A percentile compares a stretch with the other conserved stretches of the same genome.
These are phyloP conservation scores for Thalassarche chlororhynchos DNA, from an alignment of 2,113 vertebrate genomes.

Conservation along the genomic window DNA sequence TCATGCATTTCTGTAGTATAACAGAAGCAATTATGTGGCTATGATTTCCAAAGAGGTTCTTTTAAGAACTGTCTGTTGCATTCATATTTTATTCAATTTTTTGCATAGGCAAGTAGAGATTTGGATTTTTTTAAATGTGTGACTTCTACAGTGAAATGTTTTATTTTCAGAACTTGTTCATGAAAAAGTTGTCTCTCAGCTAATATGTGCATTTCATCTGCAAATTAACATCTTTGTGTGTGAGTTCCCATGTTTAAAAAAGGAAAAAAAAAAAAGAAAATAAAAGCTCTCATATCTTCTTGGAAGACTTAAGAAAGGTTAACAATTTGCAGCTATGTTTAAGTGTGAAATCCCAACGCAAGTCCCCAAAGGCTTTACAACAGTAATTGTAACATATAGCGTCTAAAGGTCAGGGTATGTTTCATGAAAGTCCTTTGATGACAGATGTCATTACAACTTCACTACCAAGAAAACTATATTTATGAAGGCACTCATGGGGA, in stretches of 20 bases:
- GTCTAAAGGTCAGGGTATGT: conserved; percentile 63
- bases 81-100: not conserved
- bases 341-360: conserved; percentile 22
- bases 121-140: not conserved
- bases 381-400: conserved; percentile 41
- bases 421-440: conserved; percentile 53
- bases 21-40: not conserved
- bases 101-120: not conserved
- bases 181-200: not conserved
- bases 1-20: not conserved
- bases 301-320: not conserved
- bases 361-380: conserved; percentile 14
- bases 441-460: conserved; percentile 71
- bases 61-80: not conserved
- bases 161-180: not conserved
- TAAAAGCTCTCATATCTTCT: not conserved
- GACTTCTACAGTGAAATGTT: not conserved
- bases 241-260: not conserved
- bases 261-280: not conserved
- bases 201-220: not conserved
- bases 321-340: conserved; percentile 32
- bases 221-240: not conserved
- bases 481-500: conserved; percentile 54
- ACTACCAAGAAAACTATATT: conserved; percentile 46
- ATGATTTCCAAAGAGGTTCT: not conserved